Conservation (phyloP, 1,140 invertebrate genomes). For the Drosophila parabipectinata region DNA sequence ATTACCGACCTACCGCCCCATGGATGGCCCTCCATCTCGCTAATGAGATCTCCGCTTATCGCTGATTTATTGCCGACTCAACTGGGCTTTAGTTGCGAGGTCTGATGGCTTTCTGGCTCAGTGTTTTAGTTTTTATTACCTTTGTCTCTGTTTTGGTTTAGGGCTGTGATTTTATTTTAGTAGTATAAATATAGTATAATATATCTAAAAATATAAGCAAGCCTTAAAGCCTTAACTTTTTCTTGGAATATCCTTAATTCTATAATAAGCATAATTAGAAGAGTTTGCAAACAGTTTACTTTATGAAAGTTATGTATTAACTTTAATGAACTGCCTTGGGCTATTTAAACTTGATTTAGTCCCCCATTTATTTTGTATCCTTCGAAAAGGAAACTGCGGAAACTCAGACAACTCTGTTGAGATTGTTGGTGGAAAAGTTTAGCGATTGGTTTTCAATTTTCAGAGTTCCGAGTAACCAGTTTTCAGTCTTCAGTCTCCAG, state of each 20-base stretch:
- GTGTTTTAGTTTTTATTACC: background rate
- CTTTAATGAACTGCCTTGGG: too few species aligned
- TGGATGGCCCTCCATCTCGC: background rate
- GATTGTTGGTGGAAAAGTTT: background rate
- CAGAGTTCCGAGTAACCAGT: background rate
- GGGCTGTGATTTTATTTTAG: background rate
- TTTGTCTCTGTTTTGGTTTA: background rate
- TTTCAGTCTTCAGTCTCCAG: too few species aligned
- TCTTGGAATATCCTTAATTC: too few species aligned
- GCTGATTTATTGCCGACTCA: conserved; percentile 2
- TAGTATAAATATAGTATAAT: too few species aligned
- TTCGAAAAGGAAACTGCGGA: background rate
- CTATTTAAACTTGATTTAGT: background rate
- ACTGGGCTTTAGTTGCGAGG: background rate
- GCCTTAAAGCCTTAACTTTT: too few species aligned
- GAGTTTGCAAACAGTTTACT: too few species aligned
- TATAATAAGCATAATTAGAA: too few species aligned
- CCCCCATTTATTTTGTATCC: background rate
- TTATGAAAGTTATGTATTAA: background rate
- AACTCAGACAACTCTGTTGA: background rate
- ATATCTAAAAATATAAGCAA: too few species aligned
- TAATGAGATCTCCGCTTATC: conserved; percentile 10
- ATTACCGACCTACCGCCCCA: background rate
- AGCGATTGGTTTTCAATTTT: background rate
- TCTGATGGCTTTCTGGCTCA: background rate